Percentiles rank a stretch among this genome's conserved stretches.
Evolutionary conservation across 2,113 vertebrate genomes (phyloP).

Genomic region (Craseonycteris thonglongyai): DNA sequence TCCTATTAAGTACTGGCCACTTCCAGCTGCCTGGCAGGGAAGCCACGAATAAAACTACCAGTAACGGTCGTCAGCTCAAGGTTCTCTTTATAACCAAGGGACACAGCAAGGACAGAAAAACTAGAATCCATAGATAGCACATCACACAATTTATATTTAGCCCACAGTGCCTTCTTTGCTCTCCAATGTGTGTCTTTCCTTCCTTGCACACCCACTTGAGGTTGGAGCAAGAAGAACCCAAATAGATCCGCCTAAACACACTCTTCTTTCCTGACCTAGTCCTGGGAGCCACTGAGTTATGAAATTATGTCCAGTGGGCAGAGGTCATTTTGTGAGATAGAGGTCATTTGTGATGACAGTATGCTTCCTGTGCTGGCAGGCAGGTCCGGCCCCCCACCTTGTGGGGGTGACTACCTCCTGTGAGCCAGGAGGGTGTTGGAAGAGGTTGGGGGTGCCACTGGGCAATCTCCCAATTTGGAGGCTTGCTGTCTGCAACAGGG

Average conservation of each 20-base stretch:
- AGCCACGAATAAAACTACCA: background rate
- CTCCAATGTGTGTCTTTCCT: background rate
- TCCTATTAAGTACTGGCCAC: background rate
- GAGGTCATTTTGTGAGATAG: too few relatives aligned
- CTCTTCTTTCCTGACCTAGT: background rate
- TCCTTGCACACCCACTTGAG: background rate
- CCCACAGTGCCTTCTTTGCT: background rate
- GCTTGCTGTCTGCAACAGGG: background rate
- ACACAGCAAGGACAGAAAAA: background rate
- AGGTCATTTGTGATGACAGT: background rate
- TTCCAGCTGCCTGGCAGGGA: background rate
- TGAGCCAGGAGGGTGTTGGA: background rate
- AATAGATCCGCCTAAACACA: background rate
- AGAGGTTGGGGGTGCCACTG: fast-evolving
- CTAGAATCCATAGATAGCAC: background rate
- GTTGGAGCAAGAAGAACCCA: background rate
- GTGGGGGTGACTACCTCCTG: background rate
- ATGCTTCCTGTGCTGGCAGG: too few relatives aligned
- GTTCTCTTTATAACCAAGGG: background rate
- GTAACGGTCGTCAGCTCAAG: background rate
- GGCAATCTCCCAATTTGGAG: background rate
- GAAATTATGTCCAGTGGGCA: background rate
- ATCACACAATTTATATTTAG: background rate
- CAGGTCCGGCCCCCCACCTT: background rate
- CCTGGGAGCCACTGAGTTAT: background rate